Evolutionary conservation across 2,888 invertebrate genomes (phyloP), one percentile per base, ranked within the genome.

Genomic region (Alitta virens): DNA sequence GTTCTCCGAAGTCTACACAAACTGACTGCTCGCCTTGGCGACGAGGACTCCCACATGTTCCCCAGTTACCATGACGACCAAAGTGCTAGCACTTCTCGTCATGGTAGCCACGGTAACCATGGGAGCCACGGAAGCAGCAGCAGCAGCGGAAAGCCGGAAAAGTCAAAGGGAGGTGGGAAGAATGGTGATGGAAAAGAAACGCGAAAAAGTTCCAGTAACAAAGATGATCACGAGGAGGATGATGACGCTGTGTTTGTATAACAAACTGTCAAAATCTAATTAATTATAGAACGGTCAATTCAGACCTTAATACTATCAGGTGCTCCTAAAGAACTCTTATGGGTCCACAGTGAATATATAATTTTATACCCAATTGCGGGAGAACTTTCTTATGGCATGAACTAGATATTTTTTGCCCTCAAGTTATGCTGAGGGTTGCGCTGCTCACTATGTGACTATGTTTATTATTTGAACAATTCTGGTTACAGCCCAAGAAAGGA

Each of bases 11-110:
- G 60, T 25, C 40, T 60, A 2, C 46, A 40, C 26, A 53, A 54
- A 26, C 60, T 60, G n/a, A 60, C 52, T 26, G 33, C 53, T 1
- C 42, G 60, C 1, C 60, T 60, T n/a, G 53, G 53, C 16, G 60
- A 60, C 18, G 52, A 60, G 24, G 60, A 60, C 27, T 43, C 52
- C 21, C 33, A 33, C 33, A 50, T 59, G 24, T 49, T 59, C 40
- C 27, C 59, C 51, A 59, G 52, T 33, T 49, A 49, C 24, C 33
- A 33, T 12, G 33, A 33, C 33, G 12, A 12, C 49, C 18, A 23
- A 3, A 18, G 23, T 23, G 16, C 49, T n/a, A 49, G 49, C 16
- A 33, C 33, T 12, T 12, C 12, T 33, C 5, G 33, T 33, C 12
- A 24, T 43, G n/a, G 42, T 21, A 40, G 42, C 43, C 56, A 43